phyloP scores from a whole-genome alignment of 2,888 invertebrate genomes.

The Euplagia quadripunctaria region DNA sequence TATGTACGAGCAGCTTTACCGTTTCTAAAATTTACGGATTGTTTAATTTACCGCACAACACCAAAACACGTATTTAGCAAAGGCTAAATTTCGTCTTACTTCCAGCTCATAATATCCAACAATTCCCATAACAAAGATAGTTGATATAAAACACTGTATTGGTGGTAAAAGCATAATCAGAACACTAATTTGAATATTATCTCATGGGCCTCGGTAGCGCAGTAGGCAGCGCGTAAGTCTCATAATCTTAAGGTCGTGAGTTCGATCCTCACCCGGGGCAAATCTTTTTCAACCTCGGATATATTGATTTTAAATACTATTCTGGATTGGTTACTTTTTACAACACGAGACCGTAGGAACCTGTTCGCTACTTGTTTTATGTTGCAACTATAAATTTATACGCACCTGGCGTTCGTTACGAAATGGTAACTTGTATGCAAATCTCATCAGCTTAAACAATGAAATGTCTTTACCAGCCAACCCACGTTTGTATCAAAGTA shows the following conservation, averaged over 20 bases:
- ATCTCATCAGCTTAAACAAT: slow-evolving; percentile 68
- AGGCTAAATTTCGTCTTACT: no score
- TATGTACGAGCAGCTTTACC: no score
- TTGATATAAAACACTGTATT: not conserved
- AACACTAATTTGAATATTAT: slow-evolving; percentile 38
- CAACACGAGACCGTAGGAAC: slow-evolving; percentile 35
- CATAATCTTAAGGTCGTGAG: slow-evolving; percentile 98
- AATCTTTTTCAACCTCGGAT: slow-evolving; percentile 28
- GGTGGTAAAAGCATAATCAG: not conserved
- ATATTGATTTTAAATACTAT: slow-evolving; percentile 23
- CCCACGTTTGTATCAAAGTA: slow-evolving; percentile 65
- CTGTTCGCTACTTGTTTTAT: slow-evolving; percentile 38
- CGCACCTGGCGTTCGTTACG: slow-evolving; percentile 58
- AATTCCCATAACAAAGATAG: no score
- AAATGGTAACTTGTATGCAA: slow-evolving; percentile 65
- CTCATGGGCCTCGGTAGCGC: slow-evolving; percentile 91
- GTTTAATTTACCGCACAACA: no score
- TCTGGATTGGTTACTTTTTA: slow-evolving; percentile 34
- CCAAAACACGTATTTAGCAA: no score
- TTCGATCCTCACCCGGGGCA: slow-evolving; percentile 98
- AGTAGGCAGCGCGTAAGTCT: slow-evolving; percentile 97
- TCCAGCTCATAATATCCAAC: no score
- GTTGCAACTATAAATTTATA: slow-evolving; percentile 52
- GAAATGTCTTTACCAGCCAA: slow-evolving; percentile 60
- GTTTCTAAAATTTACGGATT: no score